These are phyloP conservation scores for Cydia amplana DNA, from an alignment of 1,140 invertebrate genomes.

Conservation along the genomic window DNA sequence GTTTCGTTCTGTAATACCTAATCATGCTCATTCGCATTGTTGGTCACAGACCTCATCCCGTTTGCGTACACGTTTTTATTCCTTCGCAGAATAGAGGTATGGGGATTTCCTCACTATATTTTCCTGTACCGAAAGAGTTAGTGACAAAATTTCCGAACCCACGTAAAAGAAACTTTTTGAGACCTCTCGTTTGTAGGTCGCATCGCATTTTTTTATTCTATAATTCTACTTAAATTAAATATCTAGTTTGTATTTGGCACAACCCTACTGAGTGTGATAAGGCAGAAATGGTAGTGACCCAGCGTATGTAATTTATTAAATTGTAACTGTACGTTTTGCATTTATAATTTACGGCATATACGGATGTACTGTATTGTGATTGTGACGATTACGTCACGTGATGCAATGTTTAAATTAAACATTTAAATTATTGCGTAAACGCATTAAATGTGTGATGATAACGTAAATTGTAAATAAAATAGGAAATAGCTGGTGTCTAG, in stretches of 20 bases:
- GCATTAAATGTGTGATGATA: not conserved
- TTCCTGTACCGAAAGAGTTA: too few relatives aligned
- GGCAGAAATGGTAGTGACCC: conserved; percentile 3
- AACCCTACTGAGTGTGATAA: conserved; percentile 1
- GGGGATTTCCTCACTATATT: too few relatives aligned
- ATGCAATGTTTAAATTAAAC: not conserved
- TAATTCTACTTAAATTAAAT: not conserved
- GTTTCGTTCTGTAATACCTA: not conserved
- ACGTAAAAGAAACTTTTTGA: not conserved
- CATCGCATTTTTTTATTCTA: not conserved
- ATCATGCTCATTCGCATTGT: too few relatives aligned
- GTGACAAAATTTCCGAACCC: too few relatives aligned
- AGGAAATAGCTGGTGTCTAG: not conserved
- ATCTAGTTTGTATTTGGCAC: not conserved
- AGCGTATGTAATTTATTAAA: not conserved
- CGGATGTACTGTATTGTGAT: not conserved
- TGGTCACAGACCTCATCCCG: not conserved
- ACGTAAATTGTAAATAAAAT: too few relatives aligned
- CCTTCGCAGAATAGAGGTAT: too few relatives aligned
- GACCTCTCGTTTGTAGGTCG: not conserved
- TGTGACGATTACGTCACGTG: not conserved
- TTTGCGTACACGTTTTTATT: not conserved
- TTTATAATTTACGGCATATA: conserved; percentile 5
- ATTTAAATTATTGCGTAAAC: not conserved
- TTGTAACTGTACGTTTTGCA: conserved; percentile 5